A percentile compares a stretch with the other conserved stretches of the same genome.
Evolutionary conservation across 2,888 invertebrate species (phyloP).

Genomic region (Coenonympha arcania): DNA sequence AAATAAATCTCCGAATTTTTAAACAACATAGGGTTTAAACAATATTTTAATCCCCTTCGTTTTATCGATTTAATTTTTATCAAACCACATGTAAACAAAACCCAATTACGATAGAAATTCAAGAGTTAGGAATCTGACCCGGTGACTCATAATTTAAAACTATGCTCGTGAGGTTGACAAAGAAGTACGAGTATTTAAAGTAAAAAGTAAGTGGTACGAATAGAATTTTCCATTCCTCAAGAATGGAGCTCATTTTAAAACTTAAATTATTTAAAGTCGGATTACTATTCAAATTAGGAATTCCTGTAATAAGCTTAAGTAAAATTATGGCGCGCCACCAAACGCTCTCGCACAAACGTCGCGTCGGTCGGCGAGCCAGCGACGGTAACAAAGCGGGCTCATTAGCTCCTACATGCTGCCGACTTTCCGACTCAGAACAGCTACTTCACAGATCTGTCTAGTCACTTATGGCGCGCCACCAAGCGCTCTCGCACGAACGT

Average conservation of each 20-base stretch:
- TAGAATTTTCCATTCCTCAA: neutral
- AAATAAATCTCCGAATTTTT: no score
- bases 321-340: slow-evolving; percentile 25
- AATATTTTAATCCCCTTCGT: no score
- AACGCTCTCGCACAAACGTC: slow-evolving; percentile 20
- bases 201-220: neutral
- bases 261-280: slow-evolving; percentile 19
- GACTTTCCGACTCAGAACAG: slow-evolving; percentile 24
- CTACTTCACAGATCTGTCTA: neutral
- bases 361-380: slow-evolving; percentile 24
- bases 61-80: no score
- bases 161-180: no score
- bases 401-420: slow-evolving; percentile 46
- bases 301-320: slow-evolving; percentile 27
- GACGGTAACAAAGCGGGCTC: slow-evolving; percentile 43
- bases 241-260: slow-evolving; percentile 11
- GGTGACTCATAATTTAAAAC: neutral
- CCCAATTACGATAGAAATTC: no score
- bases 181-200: neutral
- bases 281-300: slow-evolving; percentile 26
- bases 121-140: no score
- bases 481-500: no score
- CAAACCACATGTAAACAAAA: no score
- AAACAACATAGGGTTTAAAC: no score
- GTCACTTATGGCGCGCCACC: no score